These are phyloP conservation scores for Prionailurus bengalensis DNA, from an alignment of 2,113 vertebrate genomes.

Conservation along the genomic window DNA sequence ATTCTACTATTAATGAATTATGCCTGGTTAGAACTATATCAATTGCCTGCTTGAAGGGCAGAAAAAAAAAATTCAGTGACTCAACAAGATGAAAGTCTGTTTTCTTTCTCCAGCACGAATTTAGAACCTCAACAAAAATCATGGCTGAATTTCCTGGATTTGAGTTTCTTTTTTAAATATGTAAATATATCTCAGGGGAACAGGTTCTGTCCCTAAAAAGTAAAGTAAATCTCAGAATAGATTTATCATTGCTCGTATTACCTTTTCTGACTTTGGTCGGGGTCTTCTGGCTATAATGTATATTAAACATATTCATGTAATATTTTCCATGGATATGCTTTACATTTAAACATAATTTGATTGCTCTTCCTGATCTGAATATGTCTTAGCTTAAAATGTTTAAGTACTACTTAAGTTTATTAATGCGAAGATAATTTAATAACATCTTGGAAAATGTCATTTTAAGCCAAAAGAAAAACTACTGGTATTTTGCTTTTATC, in stretches of 20 bases:
- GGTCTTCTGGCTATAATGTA: constrained; percentile 52
- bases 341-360: constrained; percentile 77
- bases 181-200: constrained; percentile 24
- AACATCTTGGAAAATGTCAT: constrained; percentile 73
- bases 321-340: constrained; percentile 72
- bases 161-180: constrained; percentile 31
- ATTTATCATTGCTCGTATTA: constrained; percentile 56
- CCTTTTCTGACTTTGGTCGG: constrained; percentile 64
- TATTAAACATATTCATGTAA: constrained; percentile 71
- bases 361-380: constrained; percentile 71
- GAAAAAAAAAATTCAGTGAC: constrained; percentile 12
- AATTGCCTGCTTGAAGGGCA: neutral
- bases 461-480: constrained; percentile 77
- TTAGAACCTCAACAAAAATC: constrained; percentile 37
- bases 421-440: constrained; percentile 79
- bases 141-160: constrained; percentile 22
- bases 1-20: neutral
- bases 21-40: neutral
- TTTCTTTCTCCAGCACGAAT: neutral
- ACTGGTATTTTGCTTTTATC: constrained; percentile 57
- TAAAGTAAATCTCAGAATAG: constrained; percentile 6
- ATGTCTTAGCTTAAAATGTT: constrained; percentile 75
- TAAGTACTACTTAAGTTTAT: constrained; percentile 77
- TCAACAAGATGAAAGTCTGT: neutral
- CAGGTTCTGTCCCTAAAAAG: neutral